phyloP scores from a whole-genome alignment of 2,888 invertebrate species.

The Clostera curtula region DNA sequence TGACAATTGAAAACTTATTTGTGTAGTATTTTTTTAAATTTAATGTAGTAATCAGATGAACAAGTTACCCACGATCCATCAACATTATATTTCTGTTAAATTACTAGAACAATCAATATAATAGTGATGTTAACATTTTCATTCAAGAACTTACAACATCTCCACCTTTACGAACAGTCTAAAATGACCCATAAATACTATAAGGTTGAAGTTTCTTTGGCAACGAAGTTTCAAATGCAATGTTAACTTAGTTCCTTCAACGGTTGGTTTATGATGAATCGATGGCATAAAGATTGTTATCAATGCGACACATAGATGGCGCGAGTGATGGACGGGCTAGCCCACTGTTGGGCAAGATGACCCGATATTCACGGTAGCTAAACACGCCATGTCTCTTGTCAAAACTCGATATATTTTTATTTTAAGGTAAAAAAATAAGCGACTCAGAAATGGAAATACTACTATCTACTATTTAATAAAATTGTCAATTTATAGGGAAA shows the following conservation, averaged over 20 bases:
- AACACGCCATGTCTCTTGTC: constrained; percentile 14
- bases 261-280: constrained; percentile 22
- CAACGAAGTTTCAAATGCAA: constrained; percentile 2
- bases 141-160: too few species aligned
- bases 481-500: too few species aligned
- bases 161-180: too few species aligned
- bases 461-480: background rate
- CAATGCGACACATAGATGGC: constrained; percentile 32
- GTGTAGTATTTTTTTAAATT: too few species aligned
- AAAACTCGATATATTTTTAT: background rate
- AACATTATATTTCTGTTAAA: too few species aligned
- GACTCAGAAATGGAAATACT: background rate
- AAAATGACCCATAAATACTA: too few species aligned
- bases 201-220: background rate
- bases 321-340: constrained; percentile 18
- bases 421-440: too few species aligned
- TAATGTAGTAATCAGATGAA: too few species aligned
- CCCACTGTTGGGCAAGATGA: constrained; percentile 8
- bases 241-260: constrained; percentile 12
- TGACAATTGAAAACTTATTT: too few species aligned
- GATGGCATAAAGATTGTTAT: constrained; percentile 29
- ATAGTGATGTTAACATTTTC: too few species aligned
- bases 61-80: too few species aligned
- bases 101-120: too few species aligned
- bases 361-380: constrained; percentile 18